Evolutionary conservation across 1,140 invertebrate species (phyloP).

Genomic region (Telenomus remus): DNA sequence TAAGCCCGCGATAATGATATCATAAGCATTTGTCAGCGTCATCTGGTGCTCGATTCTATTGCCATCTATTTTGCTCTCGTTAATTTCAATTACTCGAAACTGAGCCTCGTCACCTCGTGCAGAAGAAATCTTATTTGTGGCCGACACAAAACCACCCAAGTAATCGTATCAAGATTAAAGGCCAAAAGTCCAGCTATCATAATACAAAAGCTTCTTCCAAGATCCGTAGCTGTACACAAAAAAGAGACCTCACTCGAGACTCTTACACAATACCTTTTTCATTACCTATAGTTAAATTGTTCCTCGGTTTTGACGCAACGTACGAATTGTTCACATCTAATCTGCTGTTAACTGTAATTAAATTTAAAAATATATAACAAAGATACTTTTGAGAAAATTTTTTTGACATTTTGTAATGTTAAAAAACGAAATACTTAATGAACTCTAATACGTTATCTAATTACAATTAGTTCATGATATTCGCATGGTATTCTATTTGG

Average conservation of each 20-base stretch:
- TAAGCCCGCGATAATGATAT: slow-evolving; percentile 50
- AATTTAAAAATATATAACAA: slow-evolving; percentile 7
- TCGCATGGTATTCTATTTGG: not conserved
- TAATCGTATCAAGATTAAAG: slow-evolving; percentile 38
- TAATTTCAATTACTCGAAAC: slow-evolving; percentile 10
- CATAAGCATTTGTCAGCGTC: slow-evolving; percentile 56
- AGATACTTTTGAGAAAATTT: not conserved
- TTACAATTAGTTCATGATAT: too few relatives aligned
- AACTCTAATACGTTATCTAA: too few relatives aligned
- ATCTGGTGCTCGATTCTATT: slow-evolving; percentile 48
- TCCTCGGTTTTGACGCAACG: slow-evolving; percentile 59
- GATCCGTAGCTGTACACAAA: slow-evolving; percentile 37
- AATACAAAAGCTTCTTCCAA: slow-evolving; percentile 14
- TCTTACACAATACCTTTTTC: slow-evolving; percentile 65
- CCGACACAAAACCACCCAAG: not conserved
- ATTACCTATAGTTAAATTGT: slow-evolving; percentile 75
- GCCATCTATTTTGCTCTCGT: slow-evolving; percentile 10
- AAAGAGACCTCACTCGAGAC: too few relatives aligned
- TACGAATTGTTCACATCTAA: slow-evolving; percentile 39
- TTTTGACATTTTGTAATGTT: too few relatives aligned
- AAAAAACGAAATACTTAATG: too few relatives aligned
- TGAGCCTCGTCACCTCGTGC: not conserved
- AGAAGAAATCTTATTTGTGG: not conserved
- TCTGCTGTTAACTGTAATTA: slow-evolving; percentile 35
- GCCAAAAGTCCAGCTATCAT: slow-evolving; percentile 22